Base-by-base conservation (phyloP, 1,140 invertebrate genomes). In the Copidosoma floridanum region DNA sequence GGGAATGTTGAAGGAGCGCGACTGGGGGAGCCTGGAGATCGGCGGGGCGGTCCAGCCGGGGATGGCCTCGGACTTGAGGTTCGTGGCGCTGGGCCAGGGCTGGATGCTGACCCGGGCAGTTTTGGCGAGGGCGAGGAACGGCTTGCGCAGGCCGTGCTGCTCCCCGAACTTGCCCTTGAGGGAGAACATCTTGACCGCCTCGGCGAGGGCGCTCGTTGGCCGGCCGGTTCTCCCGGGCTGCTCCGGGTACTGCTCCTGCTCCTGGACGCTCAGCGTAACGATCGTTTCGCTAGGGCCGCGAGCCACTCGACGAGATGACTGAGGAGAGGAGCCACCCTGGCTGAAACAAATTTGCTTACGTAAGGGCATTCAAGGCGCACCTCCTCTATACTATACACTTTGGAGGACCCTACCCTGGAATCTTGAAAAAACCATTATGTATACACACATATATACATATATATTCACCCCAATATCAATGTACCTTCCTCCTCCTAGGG, bases 301-400 rank as follows among this genome's bases (percentile, higher is more conserved):
- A 75, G 64, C 64, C 68, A 72, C 53, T 63, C 58, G 72, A 35
- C 43, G 67, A 76, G 68, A 60, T 61, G 71, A 63, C 62, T 69
- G 56, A 76, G 71, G 71, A 62, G 70, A 65, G 58, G 63, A 66
- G 67, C 68, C 75, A 66, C 77, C 78, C 77, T 80, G 77, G 73
- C 77, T 79, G 70, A 68, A 80, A 77, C 76, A 78, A 79, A 78
- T 68, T 75, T 68, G 32, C 53, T 51, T 75, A 68, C 72, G 41
- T 77, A 75, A 78, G 69, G 67, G 48, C 29, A n/a, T n/a, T n/a
- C n/a, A n/a, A n/a, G n/a, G n/a, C n/a, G n/a, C n/a, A n/a, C n/a
- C n/a, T n/a, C n/a, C n/a, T n/a, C n/a, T n/a, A n/a, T n/a, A n/a
- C n/a, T n/a, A n/a, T n/a, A n/a, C n/a, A n/a, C n/a, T n/a, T n/a